phyloP scores from a whole-genome alignment of 2,888 invertebrate species.

The Epirrhoe alternata region DNA sequence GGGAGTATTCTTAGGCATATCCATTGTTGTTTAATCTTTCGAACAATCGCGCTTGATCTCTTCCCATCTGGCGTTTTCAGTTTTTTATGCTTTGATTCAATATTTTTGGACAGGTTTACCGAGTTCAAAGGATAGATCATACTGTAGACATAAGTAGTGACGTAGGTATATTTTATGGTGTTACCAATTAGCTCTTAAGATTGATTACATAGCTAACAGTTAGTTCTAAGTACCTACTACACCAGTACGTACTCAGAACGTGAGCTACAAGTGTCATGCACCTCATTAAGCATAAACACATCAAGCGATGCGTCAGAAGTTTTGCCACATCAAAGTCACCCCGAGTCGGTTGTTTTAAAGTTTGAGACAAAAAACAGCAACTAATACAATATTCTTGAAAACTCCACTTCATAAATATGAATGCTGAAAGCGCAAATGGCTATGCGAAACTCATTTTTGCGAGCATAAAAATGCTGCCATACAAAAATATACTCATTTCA shows the following conservation, averaged over 20 bases:
- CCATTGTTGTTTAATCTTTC: conserved; percentile 63
- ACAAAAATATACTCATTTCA: conserved; percentile 65
- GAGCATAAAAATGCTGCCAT: conserved; percentile 60
- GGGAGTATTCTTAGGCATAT: conserved; percentile 58
- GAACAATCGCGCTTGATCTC: conserved; percentile 58
- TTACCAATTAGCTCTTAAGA: too few relatives aligned
- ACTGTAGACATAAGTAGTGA: too few relatives aligned
- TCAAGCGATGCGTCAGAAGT: conserved; percentile 10
- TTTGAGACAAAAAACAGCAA: not conserved
- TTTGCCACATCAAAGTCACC: not conserved
- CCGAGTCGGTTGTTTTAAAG: not conserved
- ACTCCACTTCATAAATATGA: conserved; percentile 33
- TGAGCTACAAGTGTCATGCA: not conserved
- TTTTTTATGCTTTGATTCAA: conserved; percentile 26
- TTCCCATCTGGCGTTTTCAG: conserved; percentile 56
- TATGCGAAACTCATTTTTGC: conserved; percentile 45
- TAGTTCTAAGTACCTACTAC: not conserved
- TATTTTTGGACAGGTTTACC: conserved; percentile 1
- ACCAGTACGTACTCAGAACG: conserved; percentile 1
- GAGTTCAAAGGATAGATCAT: not conserved
- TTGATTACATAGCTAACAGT: not conserved
- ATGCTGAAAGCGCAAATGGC: conserved; percentile 24
- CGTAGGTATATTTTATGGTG: too few relatives aligned
- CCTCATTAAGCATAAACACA: conserved; percentile 5
- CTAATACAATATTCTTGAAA: conserved; percentile 20